A percentile compares a stretch with the other conserved stretches of the same genome.
Evolutionary conservation across 1,140 invertebrate species (phyloP).

Genomic region (Pseudobourletiella spinata): DNA sequence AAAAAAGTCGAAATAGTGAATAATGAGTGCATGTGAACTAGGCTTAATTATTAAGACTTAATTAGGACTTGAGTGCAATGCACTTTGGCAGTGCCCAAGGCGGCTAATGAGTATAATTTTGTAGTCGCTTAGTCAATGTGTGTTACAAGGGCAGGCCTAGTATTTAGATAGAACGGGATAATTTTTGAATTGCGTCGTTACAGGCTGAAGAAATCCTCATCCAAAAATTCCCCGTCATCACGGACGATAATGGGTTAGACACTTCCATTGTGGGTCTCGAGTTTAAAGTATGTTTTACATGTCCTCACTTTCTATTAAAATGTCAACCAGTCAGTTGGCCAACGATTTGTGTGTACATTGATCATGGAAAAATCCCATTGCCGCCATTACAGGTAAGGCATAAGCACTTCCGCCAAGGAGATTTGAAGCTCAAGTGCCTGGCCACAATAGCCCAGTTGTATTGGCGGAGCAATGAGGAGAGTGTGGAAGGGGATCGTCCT

Average conservation of each 20-base stretch:
- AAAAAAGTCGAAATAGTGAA: no score
- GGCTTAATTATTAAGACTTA: no score
- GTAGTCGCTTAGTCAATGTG: no score
- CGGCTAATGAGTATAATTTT: no score
- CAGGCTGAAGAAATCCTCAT: conserved; percentile 48
- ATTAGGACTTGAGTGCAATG: no score
- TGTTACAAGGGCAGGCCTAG: no score
- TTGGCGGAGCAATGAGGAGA: conserved; percentile 65
- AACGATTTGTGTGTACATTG: neutral
- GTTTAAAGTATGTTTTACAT: conserved; percentile 49
- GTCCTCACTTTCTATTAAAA: neutral
- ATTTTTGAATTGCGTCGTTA: no score
- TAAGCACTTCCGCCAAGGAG: conserved; percentile 65
- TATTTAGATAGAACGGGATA: no score
- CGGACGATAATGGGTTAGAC: conserved; percentile 56
- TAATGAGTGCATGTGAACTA: no score
- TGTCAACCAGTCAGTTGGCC: neutral
- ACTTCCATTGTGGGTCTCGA: conserved; percentile 56
- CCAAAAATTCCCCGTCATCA: conserved; percentile 46
- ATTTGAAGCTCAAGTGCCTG: conserved; percentile 77
- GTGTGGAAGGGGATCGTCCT: conserved; percentile 60
- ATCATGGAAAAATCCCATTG: no score
- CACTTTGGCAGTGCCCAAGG: no score
- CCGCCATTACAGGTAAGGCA: conserved; percentile 43
- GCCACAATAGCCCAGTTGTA: conserved; percentile 65